These are phyloP conservation scores for Ardeotis arabs DNA, from an alignment of 2,113 vertebrate genomes.

Conservation along the genomic window DNA sequence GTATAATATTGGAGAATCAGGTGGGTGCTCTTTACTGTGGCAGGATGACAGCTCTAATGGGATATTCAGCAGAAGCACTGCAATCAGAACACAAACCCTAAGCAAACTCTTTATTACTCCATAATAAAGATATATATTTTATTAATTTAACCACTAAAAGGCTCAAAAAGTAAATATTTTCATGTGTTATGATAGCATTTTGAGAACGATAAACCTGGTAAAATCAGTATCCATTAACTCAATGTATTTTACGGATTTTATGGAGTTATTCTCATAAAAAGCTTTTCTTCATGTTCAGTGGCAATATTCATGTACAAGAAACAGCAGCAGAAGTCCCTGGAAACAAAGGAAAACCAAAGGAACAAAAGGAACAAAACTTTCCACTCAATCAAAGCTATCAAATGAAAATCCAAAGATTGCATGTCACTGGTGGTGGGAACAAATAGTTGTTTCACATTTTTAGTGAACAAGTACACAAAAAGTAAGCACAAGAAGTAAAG, in stretches of 20 bases:
- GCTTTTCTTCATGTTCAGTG: background rate
- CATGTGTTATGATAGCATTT: background rate
- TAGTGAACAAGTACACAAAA: background rate
- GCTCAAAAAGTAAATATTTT: background rate
- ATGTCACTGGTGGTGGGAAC: rapidly evolving
- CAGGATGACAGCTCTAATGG: background rate
- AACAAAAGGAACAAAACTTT: background rate
- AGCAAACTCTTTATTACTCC: no score
- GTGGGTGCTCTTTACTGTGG: background rate
- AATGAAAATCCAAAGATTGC: background rate
- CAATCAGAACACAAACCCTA: background rate
- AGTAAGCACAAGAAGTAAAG: rapidly evolving
- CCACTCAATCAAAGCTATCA: background rate
- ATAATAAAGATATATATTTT: background rate
- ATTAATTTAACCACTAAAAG: background rate
- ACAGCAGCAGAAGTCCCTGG: background rate
- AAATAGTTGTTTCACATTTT: background rate
- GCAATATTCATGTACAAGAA: background rate
- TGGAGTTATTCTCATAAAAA: background rate
- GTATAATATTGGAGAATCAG: background rate
- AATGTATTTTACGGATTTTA: background rate
- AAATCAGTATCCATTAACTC: background rate
- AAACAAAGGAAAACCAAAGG: background rate
- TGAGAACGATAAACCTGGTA: background rate
- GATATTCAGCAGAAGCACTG: background rate